Base-by-base conservation (phyloP, 2,113 vertebrate species). In the Strigops habroptila region DNA sequence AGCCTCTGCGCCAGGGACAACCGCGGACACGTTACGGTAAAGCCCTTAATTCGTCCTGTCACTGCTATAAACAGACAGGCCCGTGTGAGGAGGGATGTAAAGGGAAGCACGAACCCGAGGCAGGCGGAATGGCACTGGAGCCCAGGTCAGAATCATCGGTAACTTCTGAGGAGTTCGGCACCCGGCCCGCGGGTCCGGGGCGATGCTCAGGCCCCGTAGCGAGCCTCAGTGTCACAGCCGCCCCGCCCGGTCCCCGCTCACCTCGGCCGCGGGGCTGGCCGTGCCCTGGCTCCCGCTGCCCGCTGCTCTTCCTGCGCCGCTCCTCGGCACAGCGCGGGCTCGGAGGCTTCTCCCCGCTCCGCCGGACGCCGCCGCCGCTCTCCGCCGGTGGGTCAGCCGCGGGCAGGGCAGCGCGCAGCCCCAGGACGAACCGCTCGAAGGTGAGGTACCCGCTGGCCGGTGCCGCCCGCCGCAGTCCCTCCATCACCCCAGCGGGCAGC, bases 391-490 rank as follows among this genome's bases (percentile, higher is more conserved):
- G 7, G 3, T 62, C 75, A 12, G 98, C 91, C 60, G 97, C 97
- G 33, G 98, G 96, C 97, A 99, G 98, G 21, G 99, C 98, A 71
- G 98, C 97, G 30, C 99, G 97, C 59, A 99, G 98, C 35, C 99
- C 99, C 39, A 98, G 97, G 3, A 99, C 99, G 93, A 99, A 99
- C 13, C 99, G 98, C 96, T 99, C 99, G 95, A 99, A 99, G 18
- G 98, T 99, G 80, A 99, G 98, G 96, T 98, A 99, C 39, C 99
- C 99, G 90, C 98, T 98, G 84, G 98, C 98, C 12, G 99, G 99
- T 2, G 99, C 98, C 62, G 98, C 99, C 82, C 96, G 97, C 79
- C 99, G 92, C 92, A 99, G 88, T 63, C 98, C 98, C 81, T 98
- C 96, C 94, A 99, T 96, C 57, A 99, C 99, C 10, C 99, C 99